phyloP scores from a whole-genome alignment of 1,140 invertebrate genomes.

The Pogonus chalceus region DNA sequence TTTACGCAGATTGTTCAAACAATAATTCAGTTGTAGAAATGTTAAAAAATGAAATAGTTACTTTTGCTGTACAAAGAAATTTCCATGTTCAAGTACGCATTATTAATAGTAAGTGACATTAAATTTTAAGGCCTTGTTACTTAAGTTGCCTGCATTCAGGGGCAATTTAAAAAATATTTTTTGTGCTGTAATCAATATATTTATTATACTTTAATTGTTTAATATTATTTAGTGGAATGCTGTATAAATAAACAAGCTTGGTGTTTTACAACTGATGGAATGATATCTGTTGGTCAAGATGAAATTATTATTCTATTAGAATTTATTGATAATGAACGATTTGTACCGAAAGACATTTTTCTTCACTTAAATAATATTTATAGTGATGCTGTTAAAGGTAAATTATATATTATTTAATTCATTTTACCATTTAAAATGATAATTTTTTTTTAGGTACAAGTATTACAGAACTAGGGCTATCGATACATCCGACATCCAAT shows the following conservation, averaged over 20 bases:
- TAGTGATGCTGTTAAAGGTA: constrained; percentile 64
- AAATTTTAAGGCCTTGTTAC: neutral
- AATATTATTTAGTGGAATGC: constrained; percentile 58
- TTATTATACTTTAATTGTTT: constrained; percentile 5
- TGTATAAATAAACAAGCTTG: constrained; percentile 72
- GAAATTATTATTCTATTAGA: constrained; percentile 76
- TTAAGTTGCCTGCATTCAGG: neutral
- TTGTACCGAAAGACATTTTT: constrained; percentile 69
- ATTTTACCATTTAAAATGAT: neutral
- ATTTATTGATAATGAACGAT: constrained; percentile 53
- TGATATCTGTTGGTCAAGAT: constrained; percentile 76
- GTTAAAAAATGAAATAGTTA: constrained; percentile 51
- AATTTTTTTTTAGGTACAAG: constrained; percentile 46
- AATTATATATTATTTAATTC: constrained; percentile 1
- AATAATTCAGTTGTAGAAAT: constrained; percentile 39
- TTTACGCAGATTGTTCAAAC: constrained; percentile 46
- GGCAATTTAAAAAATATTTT: constrained; percentile 15
- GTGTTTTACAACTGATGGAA: constrained; percentile 69
- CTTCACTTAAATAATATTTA: constrained; percentile 66
- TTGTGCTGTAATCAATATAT: neutral
- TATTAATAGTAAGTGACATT: constrained; percentile 54
- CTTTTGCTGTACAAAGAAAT: constrained; percentile 72
- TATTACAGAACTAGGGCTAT: constrained; percentile 63
- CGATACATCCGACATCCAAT: constrained; percentile 46
- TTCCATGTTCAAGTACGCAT: constrained; percentile 69